Base-by-base conservation (phyloP, 2,113 vertebrate genomes). In the Cebidichthys violaceus region DNA sequence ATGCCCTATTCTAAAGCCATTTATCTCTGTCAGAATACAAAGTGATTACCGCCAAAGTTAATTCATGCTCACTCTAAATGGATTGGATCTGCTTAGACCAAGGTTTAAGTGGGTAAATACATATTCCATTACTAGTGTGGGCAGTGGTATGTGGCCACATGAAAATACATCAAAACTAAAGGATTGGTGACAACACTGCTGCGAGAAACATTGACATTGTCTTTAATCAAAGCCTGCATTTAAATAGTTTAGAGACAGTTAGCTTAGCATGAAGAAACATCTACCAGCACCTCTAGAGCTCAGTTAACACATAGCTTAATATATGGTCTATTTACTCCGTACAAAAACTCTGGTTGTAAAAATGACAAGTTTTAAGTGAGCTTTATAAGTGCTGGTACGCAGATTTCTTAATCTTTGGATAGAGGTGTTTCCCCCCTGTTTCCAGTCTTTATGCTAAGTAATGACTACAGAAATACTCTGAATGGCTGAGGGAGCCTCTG, bases 71-170 rank as follows among this genome's bases (percentile, higher is more conserved):
- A 14, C 62, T 76, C 50, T 22, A 41, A 84, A 86, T 70, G 39
- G 64, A 77, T 68, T 55, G 66, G 57, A 86, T 41, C 45, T 11
- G 60, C 64, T 71, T 60, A 70, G 67, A 88, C 74, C 43, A 73
- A 76, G 68, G 77, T 22, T 77, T 86, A 83, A 83, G 45, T 75
- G 79, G 68, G 50, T 35, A 77, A 89, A 90, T 69, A 77, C 52
- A 78, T 77, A 83, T 70, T 79, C 59, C 57, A 86, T 77, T 33
- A 45, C 75, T 70, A 22, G 29, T 68, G 71, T 83, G 57, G 59
- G 64, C 33, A 62, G 60, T 67, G 77, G 72, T 54, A 70, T 68
- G 29, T 70, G 70, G 70, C 79, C 24, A 65, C 59, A 47, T 77
- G 37, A 50, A 80, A 68, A 82, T 77, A 62, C 57, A 75, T 69